These are phyloP conservation scores for Petromus typicus DNA, from an alignment of 2,113 vertebrate genomes.

Conservation along the genomic window DNA sequence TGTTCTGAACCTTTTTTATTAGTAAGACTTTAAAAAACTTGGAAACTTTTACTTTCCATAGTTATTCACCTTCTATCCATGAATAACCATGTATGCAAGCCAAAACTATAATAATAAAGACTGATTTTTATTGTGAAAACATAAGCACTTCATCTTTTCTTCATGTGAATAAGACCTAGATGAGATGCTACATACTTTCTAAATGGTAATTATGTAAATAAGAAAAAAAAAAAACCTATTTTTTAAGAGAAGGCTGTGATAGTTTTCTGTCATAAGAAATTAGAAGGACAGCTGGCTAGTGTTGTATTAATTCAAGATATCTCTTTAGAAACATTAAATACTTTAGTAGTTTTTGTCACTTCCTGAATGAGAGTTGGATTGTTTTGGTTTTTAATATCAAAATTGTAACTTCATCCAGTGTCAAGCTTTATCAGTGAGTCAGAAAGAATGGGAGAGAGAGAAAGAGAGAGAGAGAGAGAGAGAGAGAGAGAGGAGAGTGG, in stretches of 20 bases:
- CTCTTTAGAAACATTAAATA: constrained; percentile 31
- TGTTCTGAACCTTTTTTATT: constrained; percentile 63
- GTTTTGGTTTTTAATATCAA: constrained; percentile 40
- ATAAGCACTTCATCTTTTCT: constrained; percentile 71
- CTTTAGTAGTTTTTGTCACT: background rate
- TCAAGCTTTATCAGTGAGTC: background rate
- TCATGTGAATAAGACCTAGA: constrained; percentile 57
- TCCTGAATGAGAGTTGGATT: background rate
- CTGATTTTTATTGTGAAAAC: constrained; percentile 79
- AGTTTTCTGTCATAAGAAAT: constrained; percentile 54
- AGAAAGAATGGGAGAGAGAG: no score
- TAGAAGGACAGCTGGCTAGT: constrained; percentile 56
- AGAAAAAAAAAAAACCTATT: background rate
- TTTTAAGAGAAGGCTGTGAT: constrained; percentile 31
- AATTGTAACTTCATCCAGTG: background rate
- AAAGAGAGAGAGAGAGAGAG: background rate
- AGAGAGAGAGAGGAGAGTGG: no score
- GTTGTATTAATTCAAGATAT: constrained; percentile 17
- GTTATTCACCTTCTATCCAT: constrained; percentile 72
- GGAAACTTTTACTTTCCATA: constrained; percentile 66
- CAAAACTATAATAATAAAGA: constrained; percentile 79
- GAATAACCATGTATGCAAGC: constrained; percentile 63
- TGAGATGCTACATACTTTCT: constrained; percentile 56
- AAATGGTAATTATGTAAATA: constrained; percentile 73
- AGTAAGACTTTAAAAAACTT: constrained; percentile 73